A percentile compares a stretch with the other conserved stretches of the same genome.
Conservation (phyloP, 2,797 vertebrate genomes). For the Neostethus bicornis region DNA sequence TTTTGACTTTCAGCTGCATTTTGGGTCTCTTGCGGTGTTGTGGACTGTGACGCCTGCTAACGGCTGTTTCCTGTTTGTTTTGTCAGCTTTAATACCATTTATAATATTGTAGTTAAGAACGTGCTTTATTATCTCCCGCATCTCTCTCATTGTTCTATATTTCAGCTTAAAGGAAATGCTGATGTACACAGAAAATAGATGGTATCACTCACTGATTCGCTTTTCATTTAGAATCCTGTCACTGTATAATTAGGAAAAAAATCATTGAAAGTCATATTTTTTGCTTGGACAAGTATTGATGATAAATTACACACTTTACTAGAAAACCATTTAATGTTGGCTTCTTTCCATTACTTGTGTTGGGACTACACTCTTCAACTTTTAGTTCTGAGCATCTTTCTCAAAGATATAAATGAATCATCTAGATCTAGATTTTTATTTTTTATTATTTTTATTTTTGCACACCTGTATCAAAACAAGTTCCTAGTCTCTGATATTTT, state of each 20-base stretch:
- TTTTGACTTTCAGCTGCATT: constrained; percentile 25
- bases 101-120: constrained; percentile 1
- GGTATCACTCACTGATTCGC: constrained; percentile 15
- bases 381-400: no score
- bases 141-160: no score
- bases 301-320: neutral
- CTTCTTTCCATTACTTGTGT: neutral
- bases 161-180: constrained; percentile 15
- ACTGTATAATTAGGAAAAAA: constrained; percentile 5
- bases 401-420: no score
- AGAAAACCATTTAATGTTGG: neutral
- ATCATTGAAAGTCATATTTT: neutral
- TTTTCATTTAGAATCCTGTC: constrained; percentile 5
- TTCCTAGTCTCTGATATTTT: no score
- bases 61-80: constrained; percentile 47
- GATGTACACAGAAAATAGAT: constrained; percentile 7
- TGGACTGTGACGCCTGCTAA: constrained; percentile 5
- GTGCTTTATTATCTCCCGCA: neutral
- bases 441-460: no score
- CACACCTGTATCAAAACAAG: no score
- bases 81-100: constrained; percentile 15
- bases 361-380: neutral
- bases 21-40: neutral
- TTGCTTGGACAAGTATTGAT: neutral
- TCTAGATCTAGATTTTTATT: no score